Conservation (phyloP, 2,797 vertebrate genomes). For the Chaetophractus vellerosus region DNA sequence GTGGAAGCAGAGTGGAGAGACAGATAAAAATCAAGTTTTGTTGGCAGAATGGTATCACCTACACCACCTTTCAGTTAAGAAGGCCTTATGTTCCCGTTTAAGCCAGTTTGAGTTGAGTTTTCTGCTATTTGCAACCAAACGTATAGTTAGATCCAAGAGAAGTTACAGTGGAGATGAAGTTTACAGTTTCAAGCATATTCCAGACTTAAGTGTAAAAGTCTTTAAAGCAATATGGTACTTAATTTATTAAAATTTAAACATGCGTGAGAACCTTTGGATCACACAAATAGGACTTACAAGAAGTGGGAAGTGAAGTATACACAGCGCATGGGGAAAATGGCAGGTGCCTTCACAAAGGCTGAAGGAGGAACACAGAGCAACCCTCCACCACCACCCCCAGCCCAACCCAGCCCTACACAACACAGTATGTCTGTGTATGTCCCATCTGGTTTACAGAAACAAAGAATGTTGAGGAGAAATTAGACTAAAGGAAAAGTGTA, state of each 20-base stretch:
- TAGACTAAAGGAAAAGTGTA: conserved; percentile 16
- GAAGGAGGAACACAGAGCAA: not conserved
- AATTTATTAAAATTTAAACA: not conserved
- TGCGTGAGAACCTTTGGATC: not conserved
- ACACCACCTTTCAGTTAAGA: not conserved
- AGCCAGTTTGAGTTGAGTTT: not conserved
- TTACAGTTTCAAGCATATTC: not conserved
- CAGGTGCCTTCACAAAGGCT: not conserved
- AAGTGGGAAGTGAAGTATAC: not conserved
- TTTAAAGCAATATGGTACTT: not conserved
- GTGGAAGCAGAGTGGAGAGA: not conserved
- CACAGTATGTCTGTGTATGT: not conserved
- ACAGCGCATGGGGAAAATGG: not conserved
- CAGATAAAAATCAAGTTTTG: not conserved
- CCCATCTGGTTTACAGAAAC: conserved; percentile 73
- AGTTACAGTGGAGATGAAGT: not conserved
- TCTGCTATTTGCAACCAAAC: conserved; percentile 30
- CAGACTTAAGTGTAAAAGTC: not conserved
- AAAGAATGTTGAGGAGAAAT: not conserved
- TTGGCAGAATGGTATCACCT: not conserved
- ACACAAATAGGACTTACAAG: not conserved
- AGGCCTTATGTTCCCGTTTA: not conserved
- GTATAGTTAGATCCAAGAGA: not conserved
- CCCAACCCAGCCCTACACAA: not conserved
- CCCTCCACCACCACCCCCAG: not conserved